These are phyloP conservation scores for Moxostoma hubbsi DNA, from an alignment of 2,797 vertebrate genomes.

Conservation along the genomic window DNA sequence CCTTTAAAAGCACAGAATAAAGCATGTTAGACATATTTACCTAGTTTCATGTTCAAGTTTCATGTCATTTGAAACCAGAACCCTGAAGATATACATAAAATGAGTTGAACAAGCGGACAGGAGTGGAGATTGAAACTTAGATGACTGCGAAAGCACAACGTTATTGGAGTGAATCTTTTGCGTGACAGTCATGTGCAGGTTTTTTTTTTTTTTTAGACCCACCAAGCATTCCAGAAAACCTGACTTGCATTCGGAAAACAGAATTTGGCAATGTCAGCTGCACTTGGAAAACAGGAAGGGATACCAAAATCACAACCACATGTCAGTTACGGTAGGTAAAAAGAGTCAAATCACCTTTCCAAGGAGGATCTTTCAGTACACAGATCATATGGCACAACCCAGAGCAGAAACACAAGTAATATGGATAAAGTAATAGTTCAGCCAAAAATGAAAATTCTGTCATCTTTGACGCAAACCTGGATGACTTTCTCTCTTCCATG, in stretches of 20 bases:
- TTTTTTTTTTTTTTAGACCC: conserved; percentile 71
- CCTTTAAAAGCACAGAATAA: conserved; percentile 10
- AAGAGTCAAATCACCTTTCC: conserved; percentile 2
- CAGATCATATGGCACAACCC: not conserved
- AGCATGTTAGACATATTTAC: too few relatives aligned
- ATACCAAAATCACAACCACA: conserved; percentile 68
- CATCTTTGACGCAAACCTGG: too few relatives aligned
- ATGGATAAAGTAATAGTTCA: too few relatives aligned
- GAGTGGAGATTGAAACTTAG: not conserved
- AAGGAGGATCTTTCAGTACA: not conserved
- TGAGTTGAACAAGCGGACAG: not conserved
- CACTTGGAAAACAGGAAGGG: conserved; percentile 79
- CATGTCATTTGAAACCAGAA: not conserved
- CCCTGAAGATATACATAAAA: too few relatives aligned
- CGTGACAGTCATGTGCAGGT: not conserved
- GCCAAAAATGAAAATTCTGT: not conserved
- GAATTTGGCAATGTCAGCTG: conserved; percentile 73
- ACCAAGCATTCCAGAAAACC: conserved; percentile 80
- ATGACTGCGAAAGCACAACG: too few relatives aligned
- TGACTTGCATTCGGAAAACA: conserved; percentile 81
- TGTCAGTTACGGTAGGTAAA: conserved; percentile 77
- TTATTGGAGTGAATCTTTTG: not conserved
- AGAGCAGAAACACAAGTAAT: not conserved
- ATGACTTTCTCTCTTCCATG: too few relatives aligned
- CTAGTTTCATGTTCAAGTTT: not conserved